phyloP scores from a whole-genome alignment of 30 jellyfish, hydroid and myxozoan genomes.

The Pelagia noctiluca region DNA sequence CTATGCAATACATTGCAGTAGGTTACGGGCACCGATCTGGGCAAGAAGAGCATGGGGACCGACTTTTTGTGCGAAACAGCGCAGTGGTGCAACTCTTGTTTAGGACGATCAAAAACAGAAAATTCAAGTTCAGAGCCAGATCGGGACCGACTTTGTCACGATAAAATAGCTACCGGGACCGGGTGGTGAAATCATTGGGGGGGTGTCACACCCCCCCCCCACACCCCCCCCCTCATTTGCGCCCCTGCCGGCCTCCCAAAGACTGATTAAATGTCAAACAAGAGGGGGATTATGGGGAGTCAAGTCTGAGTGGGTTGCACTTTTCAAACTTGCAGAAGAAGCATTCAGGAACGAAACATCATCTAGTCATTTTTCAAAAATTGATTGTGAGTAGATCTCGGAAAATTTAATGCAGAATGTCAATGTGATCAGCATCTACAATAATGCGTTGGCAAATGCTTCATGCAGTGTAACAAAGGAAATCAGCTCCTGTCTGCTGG shows the following conservation, averaged over 20 bases:
- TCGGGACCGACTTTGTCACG: constrained; percentile 55
- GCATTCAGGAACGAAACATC: neutral
- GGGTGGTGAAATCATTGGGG: too few species aligned
- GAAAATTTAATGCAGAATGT: neutral
- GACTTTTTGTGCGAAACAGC: constrained; percentile 37
- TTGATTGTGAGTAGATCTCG: neutral
- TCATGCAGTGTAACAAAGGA: too few species aligned
- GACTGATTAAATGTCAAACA: neutral
- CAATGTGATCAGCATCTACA: neutral
- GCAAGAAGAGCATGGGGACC: constrained; percentile 19
- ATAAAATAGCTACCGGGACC: too few species aligned
- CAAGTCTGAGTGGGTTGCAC: constrained; percentile 1
- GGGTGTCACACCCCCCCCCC: too few species aligned
- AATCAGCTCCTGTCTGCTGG: neutral
- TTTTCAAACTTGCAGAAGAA: neutral
- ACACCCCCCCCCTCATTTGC: too few species aligned
- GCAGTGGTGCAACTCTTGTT: too few species aligned
- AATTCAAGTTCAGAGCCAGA: constrained; percentile 39
- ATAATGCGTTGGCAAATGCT: too few species aligned
- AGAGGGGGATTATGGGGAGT: neutral
- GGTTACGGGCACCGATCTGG: too few species aligned
- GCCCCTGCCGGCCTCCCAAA: constrained; percentile 1
- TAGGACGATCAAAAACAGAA: too few species aligned
- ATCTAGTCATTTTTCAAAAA: neutral
- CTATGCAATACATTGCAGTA: too few species aligned